These are phyloP conservation scores for Palythoa grandis DNA, from an alignment of 92 coral and sea anemone genomes.

Conservation along the genomic window DNA sequence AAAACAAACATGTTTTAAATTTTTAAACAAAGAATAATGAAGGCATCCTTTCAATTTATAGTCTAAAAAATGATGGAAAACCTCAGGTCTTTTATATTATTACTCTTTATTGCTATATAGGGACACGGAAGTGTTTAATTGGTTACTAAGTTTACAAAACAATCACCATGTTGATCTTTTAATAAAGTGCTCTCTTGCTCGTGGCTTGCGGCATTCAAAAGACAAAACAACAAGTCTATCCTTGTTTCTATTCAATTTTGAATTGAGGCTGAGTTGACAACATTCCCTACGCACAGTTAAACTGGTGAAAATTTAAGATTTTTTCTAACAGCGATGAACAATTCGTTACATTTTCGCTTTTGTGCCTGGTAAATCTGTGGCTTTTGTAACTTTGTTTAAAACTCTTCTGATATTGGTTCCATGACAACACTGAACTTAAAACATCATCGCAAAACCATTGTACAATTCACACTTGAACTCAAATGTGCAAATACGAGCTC, in stretches of 20 bases:
- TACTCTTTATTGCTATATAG: neutral
- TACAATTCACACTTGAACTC: neutral
- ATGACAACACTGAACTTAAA: conserved; percentile 41
- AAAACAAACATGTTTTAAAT: neutral
- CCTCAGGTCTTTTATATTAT: neutral
- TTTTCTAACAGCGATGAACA: neutral
- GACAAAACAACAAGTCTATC: neutral
- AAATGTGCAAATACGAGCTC: neutral
- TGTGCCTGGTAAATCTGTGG: neutral
- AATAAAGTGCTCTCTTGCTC: conserved; percentile 10
- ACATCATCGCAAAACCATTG: neutral
- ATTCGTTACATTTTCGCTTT: neutral
- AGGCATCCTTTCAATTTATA: neutral
- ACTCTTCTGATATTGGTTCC: conserved; percentile 39
- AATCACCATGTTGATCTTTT: neutral
- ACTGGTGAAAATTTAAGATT: neutral
- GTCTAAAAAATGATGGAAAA: neutral
- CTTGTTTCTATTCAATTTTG: neutral
- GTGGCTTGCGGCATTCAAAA: conserved; percentile 1
- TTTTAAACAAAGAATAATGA: neutral
- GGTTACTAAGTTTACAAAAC: conserved; percentile 30
- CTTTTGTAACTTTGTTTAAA: conserved; percentile 19
- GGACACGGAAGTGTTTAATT: conserved; percentile 15
- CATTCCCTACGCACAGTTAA: neutral
- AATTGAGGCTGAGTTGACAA: neutral